phyloP scores from a whole-genome alignment of 2,113 vertebrate genomes.

The Leptobrachium leishanense region DNA sequence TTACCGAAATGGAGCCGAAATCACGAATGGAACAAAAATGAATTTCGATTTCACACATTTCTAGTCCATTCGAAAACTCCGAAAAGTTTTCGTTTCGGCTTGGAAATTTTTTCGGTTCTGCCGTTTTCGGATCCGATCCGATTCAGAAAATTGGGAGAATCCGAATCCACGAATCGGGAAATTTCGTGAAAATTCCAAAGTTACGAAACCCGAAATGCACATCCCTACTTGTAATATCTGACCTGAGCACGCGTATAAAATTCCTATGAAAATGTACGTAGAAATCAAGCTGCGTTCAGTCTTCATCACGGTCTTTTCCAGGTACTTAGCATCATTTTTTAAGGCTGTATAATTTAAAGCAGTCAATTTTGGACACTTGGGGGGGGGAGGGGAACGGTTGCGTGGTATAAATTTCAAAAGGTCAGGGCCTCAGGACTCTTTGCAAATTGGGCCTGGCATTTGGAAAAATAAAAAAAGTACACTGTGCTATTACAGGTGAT shows the following conservation, averaged over 20 bases:
- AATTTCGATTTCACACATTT: no score
- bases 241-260: background rate
- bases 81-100: no score
- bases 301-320: background rate
- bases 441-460: slow-evolving; percentile 30
- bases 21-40: no score
- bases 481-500: slow-evolving; percentile 31
- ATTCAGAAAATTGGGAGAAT: no score
- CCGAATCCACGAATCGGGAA: no score
- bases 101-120: no score
- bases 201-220: no score
- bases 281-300: background rate
- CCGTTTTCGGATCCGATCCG: no score
- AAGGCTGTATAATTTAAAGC: background rate
- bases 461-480: background rate
- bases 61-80: no score
- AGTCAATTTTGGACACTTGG: slow-evolving; percentile 8
- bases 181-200: no score
- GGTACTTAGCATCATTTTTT: background rate
- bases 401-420: slow-evolving; percentile 17
- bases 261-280: background rate
- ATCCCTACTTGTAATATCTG: no score
- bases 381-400: background rate
- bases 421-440: slow-evolving; percentile 8
- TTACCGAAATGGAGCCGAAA: no score